Percentiles rank a stretch among this genome's conserved stretches.
phyloP scores from a whole-genome alignment of 1,140 invertebrate species.

The Spodoptera frugiperda region DNA sequence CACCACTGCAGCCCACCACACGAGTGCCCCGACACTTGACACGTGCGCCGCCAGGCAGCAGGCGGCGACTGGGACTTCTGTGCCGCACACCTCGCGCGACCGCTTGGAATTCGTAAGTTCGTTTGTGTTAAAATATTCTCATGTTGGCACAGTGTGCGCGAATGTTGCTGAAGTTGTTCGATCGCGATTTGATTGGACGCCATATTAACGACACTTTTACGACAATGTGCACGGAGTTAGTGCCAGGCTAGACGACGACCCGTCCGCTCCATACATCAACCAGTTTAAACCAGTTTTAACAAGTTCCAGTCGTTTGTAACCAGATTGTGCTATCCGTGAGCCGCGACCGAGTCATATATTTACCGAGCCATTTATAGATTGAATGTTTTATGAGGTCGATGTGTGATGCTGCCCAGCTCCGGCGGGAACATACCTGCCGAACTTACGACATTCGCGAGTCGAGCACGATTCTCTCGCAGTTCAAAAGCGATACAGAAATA shows the following conservation, averaged over 20 bases:
- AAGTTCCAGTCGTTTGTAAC: not conserved
- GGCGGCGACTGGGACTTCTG: not conserved
- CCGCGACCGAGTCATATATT: conserved; percentile 8
- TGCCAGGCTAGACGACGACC: not conserved
- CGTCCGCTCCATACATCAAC: conserved; percentile 18
- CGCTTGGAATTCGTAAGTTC: conserved; percentile 45
- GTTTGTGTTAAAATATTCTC: conserved; percentile 31
- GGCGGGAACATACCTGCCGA: not conserved
- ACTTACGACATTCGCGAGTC: not conserved
- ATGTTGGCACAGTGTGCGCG: not conserved
- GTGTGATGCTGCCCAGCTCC: not conserved
- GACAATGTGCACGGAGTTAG: conserved; percentile 42
- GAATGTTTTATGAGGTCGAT: conserved; percentile 12
- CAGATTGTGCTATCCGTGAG: not conserved
- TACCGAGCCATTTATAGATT: conserved; percentile 16
- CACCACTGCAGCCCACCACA: not conserved
- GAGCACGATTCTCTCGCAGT: not conserved
- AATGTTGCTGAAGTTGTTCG: conserved; percentile 11
- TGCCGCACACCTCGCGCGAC: not conserved
- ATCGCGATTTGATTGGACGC: conserved; percentile 27
- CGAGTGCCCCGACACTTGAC: too few relatives aligned
- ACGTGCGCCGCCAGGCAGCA: too few relatives aligned
- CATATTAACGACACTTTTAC: conserved; percentile 43
- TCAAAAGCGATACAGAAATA: too few relatives aligned
- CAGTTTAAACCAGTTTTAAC: conserved; percentile 8